phyloP scores from a whole-genome alignment of 1,140 invertebrate genomes.

The Scylla paramamosain region DNA sequence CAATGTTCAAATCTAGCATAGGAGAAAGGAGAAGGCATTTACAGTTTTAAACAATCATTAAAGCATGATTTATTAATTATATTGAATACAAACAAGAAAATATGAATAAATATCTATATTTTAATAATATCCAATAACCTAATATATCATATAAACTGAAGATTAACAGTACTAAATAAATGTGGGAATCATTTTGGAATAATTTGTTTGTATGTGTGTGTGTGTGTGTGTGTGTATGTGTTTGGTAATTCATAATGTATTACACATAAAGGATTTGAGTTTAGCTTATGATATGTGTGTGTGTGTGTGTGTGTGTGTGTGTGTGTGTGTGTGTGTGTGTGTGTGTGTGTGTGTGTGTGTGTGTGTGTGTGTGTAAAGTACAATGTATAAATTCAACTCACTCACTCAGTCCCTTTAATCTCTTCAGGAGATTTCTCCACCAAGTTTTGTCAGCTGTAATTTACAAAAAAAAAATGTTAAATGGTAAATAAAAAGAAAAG shows the following conservation, averaged over 20 bases:
- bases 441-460: constrained; percentile 71
- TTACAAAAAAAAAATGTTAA: neutral
- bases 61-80: neutral
- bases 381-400: neutral
- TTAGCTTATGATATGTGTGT: neutral
- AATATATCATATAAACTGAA: constrained; percentile 11
- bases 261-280: no score
- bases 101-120: neutral
- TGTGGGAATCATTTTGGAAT: neutral
- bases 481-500: no score
- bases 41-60: neutral
- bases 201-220: neutral
- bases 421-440: constrained; percentile 65
- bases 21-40: neutral
- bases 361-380: neutral
- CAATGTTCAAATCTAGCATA: neutral
- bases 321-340: neutral
- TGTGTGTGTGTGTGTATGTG: neutral
- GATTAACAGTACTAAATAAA: neutral
- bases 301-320: no score
- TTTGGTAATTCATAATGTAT: neutral
- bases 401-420: neutral
- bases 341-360: neutral
- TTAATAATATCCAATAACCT: neutral
- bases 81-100: neutral